Conservation (phyloP, 2,888 invertebrate species). For the Ecliptopera silaceata region DNA sequence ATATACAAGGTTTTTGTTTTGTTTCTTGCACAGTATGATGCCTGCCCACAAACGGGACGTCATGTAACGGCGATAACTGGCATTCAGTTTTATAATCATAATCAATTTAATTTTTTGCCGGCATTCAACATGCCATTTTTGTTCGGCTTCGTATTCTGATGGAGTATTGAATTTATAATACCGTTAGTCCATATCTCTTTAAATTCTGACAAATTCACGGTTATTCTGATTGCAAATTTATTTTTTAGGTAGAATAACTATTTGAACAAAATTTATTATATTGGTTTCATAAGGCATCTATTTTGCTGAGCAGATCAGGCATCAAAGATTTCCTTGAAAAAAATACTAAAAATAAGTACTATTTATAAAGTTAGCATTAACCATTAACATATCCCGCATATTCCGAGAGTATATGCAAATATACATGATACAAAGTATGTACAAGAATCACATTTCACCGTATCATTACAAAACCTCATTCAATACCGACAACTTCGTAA, state of each 20-base stretch:
- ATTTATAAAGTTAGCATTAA: constrained; percentile 22
- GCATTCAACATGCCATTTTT: constrained; percentile 32
- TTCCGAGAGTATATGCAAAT: constrained; percentile 34
- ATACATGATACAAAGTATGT: constrained; percentile 55
- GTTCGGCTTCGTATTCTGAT: constrained; percentile 10
- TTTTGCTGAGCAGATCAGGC: too few species aligned
- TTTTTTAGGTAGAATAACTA: too few species aligned
- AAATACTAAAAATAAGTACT: too few species aligned
- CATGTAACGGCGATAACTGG: constrained; percentile 72
- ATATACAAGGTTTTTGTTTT: constrained; percentile 69
- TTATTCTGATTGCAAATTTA: too few species aligned
- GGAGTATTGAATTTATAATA: background rate
- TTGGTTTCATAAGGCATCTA: too few species aligned
- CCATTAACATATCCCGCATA: constrained; percentile 37
- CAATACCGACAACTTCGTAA: constrained; percentile 71
- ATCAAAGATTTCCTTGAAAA: background rate
- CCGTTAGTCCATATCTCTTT: too few species aligned
- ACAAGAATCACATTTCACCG: constrained; percentile 74
- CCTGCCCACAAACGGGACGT: constrained; percentile 68
- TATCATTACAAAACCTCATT: constrained; percentile 78
- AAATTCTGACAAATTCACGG: too few species aligned
- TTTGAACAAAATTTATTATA: too few species aligned
- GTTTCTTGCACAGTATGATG: constrained; percentile 65
- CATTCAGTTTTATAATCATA: constrained; percentile 58
- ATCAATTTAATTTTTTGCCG: constrained; percentile 48